A percentile compares a stretch with the other conserved stretches of the same genome.
Evolutionary conservation across 2,113 vertebrate genomes (phyloP).

Genomic region (Halcyon senegalensis): DNA sequence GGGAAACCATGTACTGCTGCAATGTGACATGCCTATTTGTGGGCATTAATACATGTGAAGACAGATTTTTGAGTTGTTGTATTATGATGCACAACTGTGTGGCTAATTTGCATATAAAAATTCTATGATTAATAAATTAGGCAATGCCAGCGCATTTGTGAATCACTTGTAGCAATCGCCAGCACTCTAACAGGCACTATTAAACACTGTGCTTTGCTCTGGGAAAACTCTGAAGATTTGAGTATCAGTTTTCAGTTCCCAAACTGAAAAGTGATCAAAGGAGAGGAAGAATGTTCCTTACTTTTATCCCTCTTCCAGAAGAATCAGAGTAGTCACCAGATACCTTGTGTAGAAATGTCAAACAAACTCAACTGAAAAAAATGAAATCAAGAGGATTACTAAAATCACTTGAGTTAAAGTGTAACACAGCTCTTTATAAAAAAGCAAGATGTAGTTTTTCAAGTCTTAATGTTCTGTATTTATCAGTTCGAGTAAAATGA

Average conservation of each 20-base stretch:
- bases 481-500: neutral
- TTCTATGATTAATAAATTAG: slow-evolving; percentile 16
- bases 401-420: neutral
- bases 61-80: neutral
- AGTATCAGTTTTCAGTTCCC: neutral
- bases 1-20: neutral
- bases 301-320: neutral
- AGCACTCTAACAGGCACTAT: neutral
- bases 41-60: neutral
- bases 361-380: neutral
- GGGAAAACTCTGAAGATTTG: neutral
- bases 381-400: neutral
- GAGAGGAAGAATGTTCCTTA: neutral
- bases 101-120: slow-evolving; percentile 14
- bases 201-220: neutral
- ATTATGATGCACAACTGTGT: neutral
- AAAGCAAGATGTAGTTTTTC: neutral
- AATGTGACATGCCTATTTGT: neutral
- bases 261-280: neutral
- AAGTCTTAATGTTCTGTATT: neutral
- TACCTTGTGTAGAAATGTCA: neutral
- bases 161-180: neutral
- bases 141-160: neutral
- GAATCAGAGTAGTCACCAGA: neutral
- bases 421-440: neutral